Evolutionary conservation across 2,888 invertebrate species (phyloP).

Genomic region (Fabriciana adippe): DNA sequence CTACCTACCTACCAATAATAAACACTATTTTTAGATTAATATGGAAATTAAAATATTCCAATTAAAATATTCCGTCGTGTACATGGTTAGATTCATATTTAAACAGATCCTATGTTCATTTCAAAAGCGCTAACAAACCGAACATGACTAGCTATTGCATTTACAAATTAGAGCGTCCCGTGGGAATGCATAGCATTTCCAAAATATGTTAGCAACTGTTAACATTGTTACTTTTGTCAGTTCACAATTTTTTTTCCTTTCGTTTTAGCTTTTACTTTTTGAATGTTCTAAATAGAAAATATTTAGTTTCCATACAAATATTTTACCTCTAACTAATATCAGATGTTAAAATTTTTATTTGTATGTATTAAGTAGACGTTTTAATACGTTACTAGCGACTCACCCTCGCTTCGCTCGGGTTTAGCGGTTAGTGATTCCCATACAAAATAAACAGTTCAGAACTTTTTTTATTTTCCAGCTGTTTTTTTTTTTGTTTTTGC

Average conservation of each 20-base stretch:
- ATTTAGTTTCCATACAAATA: background rate
- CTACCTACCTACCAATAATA: too few relatives aligned
- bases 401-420: too few relatives aligned
- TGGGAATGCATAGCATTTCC: constrained; percentile 26
- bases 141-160: constrained; percentile 23
- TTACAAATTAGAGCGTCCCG: constrained; percentile 31
- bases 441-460: too few relatives aligned
- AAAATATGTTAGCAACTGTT: constrained; percentile 14
- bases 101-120: constrained; percentile 1
- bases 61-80: background rate
- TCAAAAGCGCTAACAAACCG: constrained; percentile 23
- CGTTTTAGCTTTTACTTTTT: constrained; percentile 1
- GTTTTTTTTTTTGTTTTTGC: too few relatives aligned
- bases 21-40: too few relatives aligned
- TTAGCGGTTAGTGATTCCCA: too few relatives aligned
- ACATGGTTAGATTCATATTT: background rate
- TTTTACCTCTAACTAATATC: too few relatives aligned
- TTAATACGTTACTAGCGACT: too few relatives aligned
- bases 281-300: background rate
- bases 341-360: too few relatives aligned
- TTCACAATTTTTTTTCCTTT: constrained; percentile 9
- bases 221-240: constrained; percentile 14
- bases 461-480: too few relatives aligned
- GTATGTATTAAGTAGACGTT: too few relatives aligned
- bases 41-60: too few relatives aligned